A percentile compares a stretch with the other conserved stretches of the same genome.
phyloP scores from a whole-genome alignment of 2,113 vertebrate genomes.

The Thinocorus orbignyianus region DNA sequence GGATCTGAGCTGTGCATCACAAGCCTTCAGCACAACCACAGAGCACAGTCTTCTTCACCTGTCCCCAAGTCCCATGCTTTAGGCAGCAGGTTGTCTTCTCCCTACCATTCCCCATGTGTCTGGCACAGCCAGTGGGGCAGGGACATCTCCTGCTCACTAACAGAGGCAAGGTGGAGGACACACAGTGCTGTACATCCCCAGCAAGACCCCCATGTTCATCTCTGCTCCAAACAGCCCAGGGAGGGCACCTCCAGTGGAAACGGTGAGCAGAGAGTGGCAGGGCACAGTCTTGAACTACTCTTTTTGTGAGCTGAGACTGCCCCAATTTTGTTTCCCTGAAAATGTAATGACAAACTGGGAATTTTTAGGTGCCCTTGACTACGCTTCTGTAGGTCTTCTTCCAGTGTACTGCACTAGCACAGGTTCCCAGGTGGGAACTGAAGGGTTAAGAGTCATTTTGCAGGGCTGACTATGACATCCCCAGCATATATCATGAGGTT shows the following conservation, averaged over 20 bases:
- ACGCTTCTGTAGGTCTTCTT: background rate
- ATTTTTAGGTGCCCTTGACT: background rate
- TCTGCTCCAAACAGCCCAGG: background rate
- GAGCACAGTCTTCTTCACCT: rapidly evolving
- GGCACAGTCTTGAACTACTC: background rate
- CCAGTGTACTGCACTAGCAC: background rate
- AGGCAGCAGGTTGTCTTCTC: background rate
- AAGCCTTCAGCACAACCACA: background rate
- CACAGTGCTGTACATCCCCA: rapidly evolving
- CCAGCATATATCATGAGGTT: background rate
- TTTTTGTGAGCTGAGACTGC: background rate
- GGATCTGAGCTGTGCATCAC: background rate
- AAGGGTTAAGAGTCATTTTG: background rate
- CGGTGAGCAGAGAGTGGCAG: background rate
- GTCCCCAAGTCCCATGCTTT: rapidly evolving
- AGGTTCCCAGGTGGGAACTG: background rate
- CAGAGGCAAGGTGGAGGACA: rapidly evolving
- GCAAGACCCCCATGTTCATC: background rate
- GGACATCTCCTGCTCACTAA: background rate
- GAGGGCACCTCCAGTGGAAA: background rate
- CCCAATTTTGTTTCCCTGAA: background rate
- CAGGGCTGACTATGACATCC: background rate
- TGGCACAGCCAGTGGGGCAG: background rate
- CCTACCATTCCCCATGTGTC: background rate
- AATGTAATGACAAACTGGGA: background rate